These are phyloP conservation scores for Myrmecobius fasciatus DNA, from an alignment of 2,113 vertebrate species.

Conservation along the genomic window DNA sequence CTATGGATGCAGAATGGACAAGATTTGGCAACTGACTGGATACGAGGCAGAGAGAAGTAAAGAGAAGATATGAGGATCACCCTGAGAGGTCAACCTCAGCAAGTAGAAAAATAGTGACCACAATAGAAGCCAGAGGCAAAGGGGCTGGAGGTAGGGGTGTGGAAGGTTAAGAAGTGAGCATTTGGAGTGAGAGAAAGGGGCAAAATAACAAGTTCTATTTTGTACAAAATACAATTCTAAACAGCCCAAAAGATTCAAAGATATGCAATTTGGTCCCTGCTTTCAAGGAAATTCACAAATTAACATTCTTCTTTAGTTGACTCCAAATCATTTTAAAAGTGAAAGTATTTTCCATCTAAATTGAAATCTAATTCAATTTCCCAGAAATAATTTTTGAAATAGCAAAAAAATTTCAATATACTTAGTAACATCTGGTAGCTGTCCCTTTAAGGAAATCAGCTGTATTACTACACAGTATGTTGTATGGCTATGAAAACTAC, in stretches of 20 bases:
- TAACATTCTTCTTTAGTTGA: neutral
- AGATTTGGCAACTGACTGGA: neutral
- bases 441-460: conserved; percentile 32
- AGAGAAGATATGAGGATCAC: neutral
- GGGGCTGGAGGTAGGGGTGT: no score
- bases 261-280: neutral
- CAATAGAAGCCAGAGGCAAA: neutral
- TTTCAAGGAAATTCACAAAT: neutral
- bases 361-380: neutral
- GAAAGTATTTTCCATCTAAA: neutral
- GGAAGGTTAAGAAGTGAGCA: neutral
- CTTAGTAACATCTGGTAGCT: neutral
- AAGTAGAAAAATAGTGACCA: neutral
- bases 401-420: conserved; percentile 10
- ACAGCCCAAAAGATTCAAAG: neutral
- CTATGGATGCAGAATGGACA: neutral
- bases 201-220: neutral
- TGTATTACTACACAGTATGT: neutral
- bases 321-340: neutral
- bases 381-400: neutral
- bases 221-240: neutral
- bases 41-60: neutral
- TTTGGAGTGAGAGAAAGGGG: neutral
- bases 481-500: neutral
- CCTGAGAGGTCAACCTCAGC: neutral